Conservation (phyloP, 1,140 invertebrate species). For the Andricus grossulariae region DNA sequence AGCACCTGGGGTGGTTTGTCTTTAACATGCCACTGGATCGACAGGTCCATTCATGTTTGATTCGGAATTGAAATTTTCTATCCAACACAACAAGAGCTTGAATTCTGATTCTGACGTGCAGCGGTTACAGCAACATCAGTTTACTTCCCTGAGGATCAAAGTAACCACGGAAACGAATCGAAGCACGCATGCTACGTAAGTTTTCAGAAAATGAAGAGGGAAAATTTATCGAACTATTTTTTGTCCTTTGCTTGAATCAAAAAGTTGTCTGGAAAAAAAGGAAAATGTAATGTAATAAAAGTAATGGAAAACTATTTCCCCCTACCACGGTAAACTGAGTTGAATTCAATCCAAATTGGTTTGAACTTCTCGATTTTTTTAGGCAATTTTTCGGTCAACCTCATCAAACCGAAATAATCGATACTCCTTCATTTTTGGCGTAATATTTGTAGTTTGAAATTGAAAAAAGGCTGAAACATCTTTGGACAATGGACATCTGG, state of each 20-base stretch:
- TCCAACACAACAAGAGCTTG: conserved; percentile 42
- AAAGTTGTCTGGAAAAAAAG: not conserved
- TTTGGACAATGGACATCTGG: too few species aligned
- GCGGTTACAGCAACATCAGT: conserved; percentile 5
- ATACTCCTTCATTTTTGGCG: too few species aligned
- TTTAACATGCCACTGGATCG: conserved; percentile 52
- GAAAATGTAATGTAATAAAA: too few species aligned
- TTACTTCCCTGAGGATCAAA: conserved; percentile 4
- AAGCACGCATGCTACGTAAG: conserved; percentile 3
- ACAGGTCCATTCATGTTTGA: conserved; percentile 59
- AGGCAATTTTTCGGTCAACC: too few species aligned
- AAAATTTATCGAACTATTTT: not conserved
- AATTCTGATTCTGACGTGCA: conserved; percentile 42
- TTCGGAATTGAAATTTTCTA: conserved; percentile 54
- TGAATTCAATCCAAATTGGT: too few species aligned
- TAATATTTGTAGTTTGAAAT: too few species aligned
- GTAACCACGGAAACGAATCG: conserved; percentile 14
- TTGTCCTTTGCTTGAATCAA: not conserved
- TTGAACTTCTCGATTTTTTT: too few species aligned
- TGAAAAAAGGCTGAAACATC: too few species aligned
- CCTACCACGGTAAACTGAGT: too few species aligned
- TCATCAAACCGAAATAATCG: too few species aligned
- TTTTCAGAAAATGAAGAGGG: not conserved
- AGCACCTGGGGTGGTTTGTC: conserved; percentile 32
- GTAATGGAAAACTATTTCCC: too few species aligned